phyloP scores from a whole-genome alignment of 1,140 invertebrate genomes.

The Elysia chlorotica region DNA sequence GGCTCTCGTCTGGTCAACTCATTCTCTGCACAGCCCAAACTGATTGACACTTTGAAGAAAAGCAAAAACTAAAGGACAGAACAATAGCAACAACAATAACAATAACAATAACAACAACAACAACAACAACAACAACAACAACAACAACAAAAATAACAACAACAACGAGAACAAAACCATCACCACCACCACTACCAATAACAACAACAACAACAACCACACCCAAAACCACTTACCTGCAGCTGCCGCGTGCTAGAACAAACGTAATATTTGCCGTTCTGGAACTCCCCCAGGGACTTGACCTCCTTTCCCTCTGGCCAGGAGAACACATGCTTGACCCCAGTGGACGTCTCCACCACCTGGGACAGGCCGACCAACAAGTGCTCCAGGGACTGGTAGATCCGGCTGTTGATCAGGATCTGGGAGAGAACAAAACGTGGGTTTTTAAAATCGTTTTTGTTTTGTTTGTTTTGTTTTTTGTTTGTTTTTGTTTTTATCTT shows the following conservation, averaged over 20 bases:
- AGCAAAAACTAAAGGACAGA: too few relatives aligned
- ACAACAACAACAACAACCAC: too few relatives aligned
- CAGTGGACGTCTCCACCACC: conserved; percentile 52
- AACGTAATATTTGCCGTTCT: conserved; percentile 88
- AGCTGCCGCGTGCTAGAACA: conserved; percentile 84
- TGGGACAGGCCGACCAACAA: conserved; percentile 72
- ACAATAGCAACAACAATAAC: too few relatives aligned
- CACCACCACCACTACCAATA: too few relatives aligned
- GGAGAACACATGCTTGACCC: conserved; percentile 78
- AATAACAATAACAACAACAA: too few relatives aligned
- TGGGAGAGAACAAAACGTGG: conserved; percentile 4
- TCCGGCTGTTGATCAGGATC: conserved; percentile 77
- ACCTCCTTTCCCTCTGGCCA: conserved; percentile 83
- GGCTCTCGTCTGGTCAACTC: too few relatives aligned
- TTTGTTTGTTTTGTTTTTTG: background rate
- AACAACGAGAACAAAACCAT: too few relatives aligned
- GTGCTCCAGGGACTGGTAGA: conserved; percentile 81
- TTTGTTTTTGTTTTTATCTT: background rate
- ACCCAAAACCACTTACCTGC: background rate
- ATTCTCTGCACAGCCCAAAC: too few relatives aligned
- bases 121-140: too few relatives aligned
- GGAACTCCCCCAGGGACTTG: conserved; percentile 81
- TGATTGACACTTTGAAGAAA: too few relatives aligned
- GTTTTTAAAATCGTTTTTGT: background rate
- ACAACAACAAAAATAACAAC: too few relatives aligned